Evolutionary conservation across 1,140 invertebrate species (phyloP).

Genomic region (Drosophila tristis): DNA sequence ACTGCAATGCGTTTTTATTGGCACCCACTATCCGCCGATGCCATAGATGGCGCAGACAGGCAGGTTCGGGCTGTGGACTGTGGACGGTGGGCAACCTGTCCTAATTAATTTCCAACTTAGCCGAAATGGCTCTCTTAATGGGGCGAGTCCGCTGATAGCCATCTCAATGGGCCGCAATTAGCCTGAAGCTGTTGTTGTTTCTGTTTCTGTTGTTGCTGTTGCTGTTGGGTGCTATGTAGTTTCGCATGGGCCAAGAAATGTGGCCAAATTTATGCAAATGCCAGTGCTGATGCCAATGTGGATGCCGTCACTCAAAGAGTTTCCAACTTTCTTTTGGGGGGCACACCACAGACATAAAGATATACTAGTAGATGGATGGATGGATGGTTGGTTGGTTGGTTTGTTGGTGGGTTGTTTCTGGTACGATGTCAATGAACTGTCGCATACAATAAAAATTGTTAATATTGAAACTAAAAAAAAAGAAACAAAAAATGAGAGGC

Average conservation of each 20-base stretch:
- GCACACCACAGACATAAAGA: conserved; percentile 26
- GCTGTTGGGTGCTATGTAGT: conserved; percentile 19
- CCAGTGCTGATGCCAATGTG: conserved; percentile 6
- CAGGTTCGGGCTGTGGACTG: neutral
- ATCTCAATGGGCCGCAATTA: conserved; percentile 65
- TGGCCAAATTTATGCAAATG: conserved; percentile 77
- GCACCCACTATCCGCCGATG: conserved; percentile 45
- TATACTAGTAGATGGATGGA: conserved; percentile 16
- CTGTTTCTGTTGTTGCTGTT: neutral
- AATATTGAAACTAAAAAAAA: conserved; percentile 65
- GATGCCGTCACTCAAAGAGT: conserved; percentile 50
- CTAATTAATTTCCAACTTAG: conserved; percentile 75
- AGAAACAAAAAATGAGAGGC: conserved; percentile 35
- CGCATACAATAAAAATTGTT: conserved; percentile 52
- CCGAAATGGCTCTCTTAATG: conserved; percentile 70
- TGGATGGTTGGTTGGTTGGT: conserved; percentile 4
- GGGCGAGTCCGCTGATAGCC: conserved; percentile 51
- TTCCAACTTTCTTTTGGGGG: conserved; percentile 69
- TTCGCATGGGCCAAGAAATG: conserved; percentile 74
- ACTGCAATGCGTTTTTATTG: conserved; percentile 50
- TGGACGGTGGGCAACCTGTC: conserved; percentile 70
- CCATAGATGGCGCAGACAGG: neutral
- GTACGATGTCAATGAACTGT: conserved; percentile 70
- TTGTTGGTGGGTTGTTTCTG: conserved; percentile 13
- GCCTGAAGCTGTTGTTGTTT: conserved; percentile 15